Conservation (phyloP, 2,113 vertebrate genomes). For the Tor tambroides region DNA sequence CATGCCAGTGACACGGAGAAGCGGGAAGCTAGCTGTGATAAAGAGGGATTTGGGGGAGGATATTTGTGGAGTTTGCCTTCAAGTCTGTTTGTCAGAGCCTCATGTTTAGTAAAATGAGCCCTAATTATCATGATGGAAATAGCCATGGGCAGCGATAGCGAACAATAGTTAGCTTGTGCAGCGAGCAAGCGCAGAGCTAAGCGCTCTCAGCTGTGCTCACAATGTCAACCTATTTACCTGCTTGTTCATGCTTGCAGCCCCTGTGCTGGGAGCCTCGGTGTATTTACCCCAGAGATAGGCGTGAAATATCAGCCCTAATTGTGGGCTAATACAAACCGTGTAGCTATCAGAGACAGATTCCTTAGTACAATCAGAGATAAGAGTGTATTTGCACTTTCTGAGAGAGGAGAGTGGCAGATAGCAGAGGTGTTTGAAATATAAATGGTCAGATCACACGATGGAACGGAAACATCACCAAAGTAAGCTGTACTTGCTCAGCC, state of each 20-base stretch:
- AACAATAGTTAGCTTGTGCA: constrained; percentile 74
- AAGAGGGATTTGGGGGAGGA: neutral
- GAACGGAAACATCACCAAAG: neutral
- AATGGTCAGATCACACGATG: neutral
- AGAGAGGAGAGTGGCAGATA: constrained; percentile 21
- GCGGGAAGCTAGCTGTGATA: neutral
- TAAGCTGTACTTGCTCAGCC: neutral
- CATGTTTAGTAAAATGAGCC: constrained; percentile 78
- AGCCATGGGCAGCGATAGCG: constrained; percentile 67
- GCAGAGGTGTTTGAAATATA: neutral
- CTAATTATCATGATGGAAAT: constrained; percentile 73
- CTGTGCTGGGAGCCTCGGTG: constrained; percentile 63
- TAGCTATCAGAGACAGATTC: constrained; percentile 59
- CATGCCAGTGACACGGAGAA: neutral
- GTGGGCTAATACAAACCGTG: constrained; percentile 66
- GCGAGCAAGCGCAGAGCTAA: constrained; percentile 70
- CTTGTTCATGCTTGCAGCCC: constrained; percentile 67
- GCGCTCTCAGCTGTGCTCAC: constrained; percentile 85
- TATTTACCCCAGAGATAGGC: constrained; percentile 69
- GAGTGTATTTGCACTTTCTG: constrained; percentile 25
- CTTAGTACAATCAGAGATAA: constrained; percentile 55
- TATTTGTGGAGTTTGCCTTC: constrained; percentile 44
- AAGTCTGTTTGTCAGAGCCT: constrained; percentile 65
- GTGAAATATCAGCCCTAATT: constrained; percentile 69
- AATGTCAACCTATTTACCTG: constrained; percentile 73